phyloP scores from a whole-genome alignment of 2,113 vertebrate genomes.

The Carassius gibelio region DNA sequence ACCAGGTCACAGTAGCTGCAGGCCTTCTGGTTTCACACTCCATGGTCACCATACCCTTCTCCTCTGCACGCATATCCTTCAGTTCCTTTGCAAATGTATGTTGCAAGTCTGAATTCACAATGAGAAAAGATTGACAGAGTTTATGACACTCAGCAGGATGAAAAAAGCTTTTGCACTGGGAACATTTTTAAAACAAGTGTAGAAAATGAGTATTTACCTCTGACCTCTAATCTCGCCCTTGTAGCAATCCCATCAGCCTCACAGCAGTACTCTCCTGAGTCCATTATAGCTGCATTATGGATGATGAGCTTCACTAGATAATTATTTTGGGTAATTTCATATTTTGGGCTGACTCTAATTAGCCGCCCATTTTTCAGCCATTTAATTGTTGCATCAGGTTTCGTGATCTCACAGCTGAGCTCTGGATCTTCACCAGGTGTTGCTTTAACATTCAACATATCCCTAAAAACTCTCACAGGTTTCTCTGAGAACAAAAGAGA shows the following conservation, averaged over 20 bases:
- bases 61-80: slow-evolving; percentile 76
- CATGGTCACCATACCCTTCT: slow-evolving; percentile 80
- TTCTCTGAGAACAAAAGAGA: slow-evolving; percentile 77
- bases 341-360: slow-evolving; percentile 82
- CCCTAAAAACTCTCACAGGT: slow-evolving; percentile 78
- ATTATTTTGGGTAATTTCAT: slow-evolving; percentile 78
- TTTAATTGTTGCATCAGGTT: slow-evolving; percentile 74
- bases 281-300: slow-evolving; percentile 75
- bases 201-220: slow-evolving; percentile 76
- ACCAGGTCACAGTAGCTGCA: slow-evolving; percentile 79
- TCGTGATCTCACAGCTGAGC: slow-evolving; percentile 88
- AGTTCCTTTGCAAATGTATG: slow-evolving; percentile 85
- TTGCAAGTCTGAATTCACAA: slow-evolving; percentile 77
- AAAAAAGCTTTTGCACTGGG: background rate
- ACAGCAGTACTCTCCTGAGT: slow-evolving; percentile 89
- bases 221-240: slow-evolving; percentile 80
- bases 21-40: slow-evolving; percentile 81
- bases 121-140: background rate
- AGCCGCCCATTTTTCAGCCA: slow-evolving; percentile 88
- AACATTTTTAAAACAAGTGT: background rate
- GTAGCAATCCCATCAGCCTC: slow-evolving; percentile 81
- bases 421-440: slow-evolving; percentile 80
- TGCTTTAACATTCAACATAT: slow-evolving; percentile 78
- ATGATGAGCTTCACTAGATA: slow-evolving; percentile 76
- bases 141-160: background rate